These are phyloP conservation scores for Rhaphigaster nebulosa DNA, from an alignment of 2,888 invertebrate genomes.

Conservation along the genomic window DNA sequence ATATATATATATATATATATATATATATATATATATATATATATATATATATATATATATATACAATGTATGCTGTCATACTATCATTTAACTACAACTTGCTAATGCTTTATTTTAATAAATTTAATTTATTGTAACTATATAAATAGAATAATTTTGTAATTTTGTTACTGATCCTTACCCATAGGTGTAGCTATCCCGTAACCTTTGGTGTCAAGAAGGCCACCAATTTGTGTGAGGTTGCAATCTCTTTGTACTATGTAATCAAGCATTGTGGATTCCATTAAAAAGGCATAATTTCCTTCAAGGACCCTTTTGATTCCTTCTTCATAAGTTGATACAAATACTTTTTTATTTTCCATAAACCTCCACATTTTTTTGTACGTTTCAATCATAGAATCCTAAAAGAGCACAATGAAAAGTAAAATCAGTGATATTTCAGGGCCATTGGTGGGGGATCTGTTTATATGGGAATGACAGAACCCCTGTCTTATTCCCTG, in stretches of 20 bases:
- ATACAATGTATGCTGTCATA: too few species aligned
- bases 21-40: too few species aligned
- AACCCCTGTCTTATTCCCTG: not conserved
- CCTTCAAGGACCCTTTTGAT: conserved; percentile 81
- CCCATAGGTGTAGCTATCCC: conserved; percentile 80
- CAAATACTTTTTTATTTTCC: conserved; percentile 82
- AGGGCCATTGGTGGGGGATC: not conserved
- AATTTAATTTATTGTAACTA: not conserved
- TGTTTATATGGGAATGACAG: not conserved
- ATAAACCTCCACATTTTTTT: conserved; percentile 88
- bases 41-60: too few species aligned
- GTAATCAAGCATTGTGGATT: conserved; percentile 90
- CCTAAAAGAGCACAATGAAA: conserved; percentile 70
- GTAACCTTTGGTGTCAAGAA: conserved; percentile 85
- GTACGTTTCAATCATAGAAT: conserved; percentile 84
- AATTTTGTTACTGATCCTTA: conserved; percentile 64
- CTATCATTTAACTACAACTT: too few species aligned
- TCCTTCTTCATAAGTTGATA: conserved; percentile 82
- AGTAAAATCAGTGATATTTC: not conserved
- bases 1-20: too few species aligned
- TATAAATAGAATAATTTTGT: not conserved
- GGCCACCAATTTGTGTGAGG: conserved; percentile 87
- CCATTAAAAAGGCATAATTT: conserved; percentile 91
- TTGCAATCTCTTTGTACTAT: conserved; percentile 86
- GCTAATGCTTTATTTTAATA: not conserved